Evolutionary conservation across 2,797 vertebrate genomes (phyloP), one percentile per base, ranked within the genome.

Genomic region (Hippopotamyrus pictus): DNA sequence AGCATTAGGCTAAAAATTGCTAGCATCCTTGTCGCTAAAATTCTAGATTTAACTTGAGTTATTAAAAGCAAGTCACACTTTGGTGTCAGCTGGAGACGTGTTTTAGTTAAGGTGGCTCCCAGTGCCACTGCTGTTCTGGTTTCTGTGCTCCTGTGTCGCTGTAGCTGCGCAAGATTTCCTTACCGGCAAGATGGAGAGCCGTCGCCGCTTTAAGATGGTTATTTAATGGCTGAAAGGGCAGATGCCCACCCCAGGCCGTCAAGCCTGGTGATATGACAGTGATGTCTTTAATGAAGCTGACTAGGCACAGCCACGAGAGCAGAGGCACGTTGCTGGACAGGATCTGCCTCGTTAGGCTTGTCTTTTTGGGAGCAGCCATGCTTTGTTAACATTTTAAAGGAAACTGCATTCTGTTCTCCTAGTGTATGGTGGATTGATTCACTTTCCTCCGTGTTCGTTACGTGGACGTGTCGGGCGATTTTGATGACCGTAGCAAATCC

Each of bases 221-320:
- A 22, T 83, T 46, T 83, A 83, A 83, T 83, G 41, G 93, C 91
- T 93, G 95, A 94, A 92, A 92, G 88, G 86, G 33, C 73, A 82
- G 73, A 44, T 37, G 73, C 12, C 33, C 0, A 37, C 73, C 73
- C 33, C 41, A 94, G 94, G 94, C 92, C 91, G 93, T 90, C 91
- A 93, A 91, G 93, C 94, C 94, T 94, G 94, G 93, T 93, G 94
- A 95, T 95, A 94, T 96, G 95, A 94, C 93, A 94, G 92, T 94
- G 94, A 95, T 95, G 95, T 92, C 95, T 95, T 94, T 95, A 96
- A 96, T 95, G 95, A 96, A 95, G 95, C 95, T 96, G 95, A 95
- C 94, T 95, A 93, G 93, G 94, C 37, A 41, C 37, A 41, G 37
- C 41, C 41, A 4, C 41, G 4, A 41, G 4, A 41, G 41, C 41